Evolutionary conservation across 2,113 vertebrate genomes (phyloP).

Genomic region (Condylura cristata): DNA sequence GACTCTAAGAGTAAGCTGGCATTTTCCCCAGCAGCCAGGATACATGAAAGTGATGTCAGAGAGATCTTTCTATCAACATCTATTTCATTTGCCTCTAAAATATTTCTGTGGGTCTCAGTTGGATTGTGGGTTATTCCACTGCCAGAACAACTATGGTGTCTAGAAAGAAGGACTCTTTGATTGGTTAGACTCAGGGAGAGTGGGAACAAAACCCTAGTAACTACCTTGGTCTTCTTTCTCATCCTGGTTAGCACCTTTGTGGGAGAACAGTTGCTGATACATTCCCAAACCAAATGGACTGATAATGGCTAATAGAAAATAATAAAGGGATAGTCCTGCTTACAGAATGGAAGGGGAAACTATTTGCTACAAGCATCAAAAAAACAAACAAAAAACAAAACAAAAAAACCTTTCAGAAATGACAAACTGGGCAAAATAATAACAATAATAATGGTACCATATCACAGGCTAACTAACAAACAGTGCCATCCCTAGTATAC

Average conservation of each 20-base stretch:
- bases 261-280: not conserved
- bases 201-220: not conserved
- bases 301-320: not conserved
- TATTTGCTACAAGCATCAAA: not conserved
- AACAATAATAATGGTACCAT: not conserved
- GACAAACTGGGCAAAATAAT: not conserved
- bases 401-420: not conserved
- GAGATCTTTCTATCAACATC: not conserved
- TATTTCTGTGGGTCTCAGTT: not conserved
- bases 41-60: not conserved
- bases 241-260: no score
- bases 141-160: not conserved
- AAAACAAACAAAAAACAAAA: no score
- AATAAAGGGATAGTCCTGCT: not conserved
- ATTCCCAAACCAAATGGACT: not conserved
- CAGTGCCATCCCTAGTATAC: not conserved
- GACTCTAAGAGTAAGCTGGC: not conserved
- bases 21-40: not conserved
- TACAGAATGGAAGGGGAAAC: not conserved
- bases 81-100: not conserved
- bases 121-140: not conserved
- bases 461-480: not conserved
- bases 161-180: not conserved
- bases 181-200: not conserved
- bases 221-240: not conserved